These are phyloP conservation scores for Tinea semifulvella DNA, from an alignment of 2,888 invertebrate species.

Conservation along the genomic window DNA sequence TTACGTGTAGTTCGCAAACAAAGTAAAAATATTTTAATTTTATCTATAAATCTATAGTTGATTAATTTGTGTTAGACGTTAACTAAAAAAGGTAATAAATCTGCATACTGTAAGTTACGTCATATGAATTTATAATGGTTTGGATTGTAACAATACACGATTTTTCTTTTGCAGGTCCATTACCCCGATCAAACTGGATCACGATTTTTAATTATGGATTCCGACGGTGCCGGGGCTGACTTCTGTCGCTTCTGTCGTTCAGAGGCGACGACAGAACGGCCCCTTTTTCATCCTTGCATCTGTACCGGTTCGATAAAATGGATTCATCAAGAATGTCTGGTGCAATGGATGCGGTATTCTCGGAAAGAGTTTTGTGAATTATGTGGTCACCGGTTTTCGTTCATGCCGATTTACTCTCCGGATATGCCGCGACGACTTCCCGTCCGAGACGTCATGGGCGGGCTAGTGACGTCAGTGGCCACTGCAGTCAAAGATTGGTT, in stretches of 20 bases:
- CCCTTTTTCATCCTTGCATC: conserved; percentile 97
- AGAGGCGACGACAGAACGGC: conserved; percentile 90
- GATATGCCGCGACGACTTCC: conserved; percentile 99
- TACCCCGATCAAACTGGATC: not conserved
- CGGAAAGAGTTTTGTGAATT: conserved; percentile 98
- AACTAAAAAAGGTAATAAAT: conserved; percentile 1
- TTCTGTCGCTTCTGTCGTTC: conserved; percentile 98
- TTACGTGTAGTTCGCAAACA: conserved; percentile 10
- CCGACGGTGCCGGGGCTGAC: conserved; percentile 73
- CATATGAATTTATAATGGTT: not conserved
- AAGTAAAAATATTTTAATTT: conserved; percentile 7
- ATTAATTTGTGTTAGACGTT: not conserved
- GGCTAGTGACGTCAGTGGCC: conserved; percentile 86
- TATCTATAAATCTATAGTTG: conserved; percentile 4
- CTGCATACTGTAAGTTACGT: not conserved
- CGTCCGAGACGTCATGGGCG: conserved; percentile 89
- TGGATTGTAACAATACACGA: not conserved
- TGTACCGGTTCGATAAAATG: conserved; percentile 99
- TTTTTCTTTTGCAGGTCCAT: conserved; percentile 6
- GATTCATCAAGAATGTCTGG: conserved; percentile 98
- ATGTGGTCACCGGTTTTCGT: conserved; percentile 96
- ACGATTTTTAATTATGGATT: conserved; percentile 45
- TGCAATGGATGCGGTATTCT: conserved; percentile 99
- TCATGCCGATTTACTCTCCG: conserved; percentile 99
- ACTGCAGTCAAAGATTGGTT: conserved; percentile 97